Evolutionary conservation across 2,113 vertebrate genomes (phyloP).

Genomic region (Coryphaenoides rupestris): DNA sequence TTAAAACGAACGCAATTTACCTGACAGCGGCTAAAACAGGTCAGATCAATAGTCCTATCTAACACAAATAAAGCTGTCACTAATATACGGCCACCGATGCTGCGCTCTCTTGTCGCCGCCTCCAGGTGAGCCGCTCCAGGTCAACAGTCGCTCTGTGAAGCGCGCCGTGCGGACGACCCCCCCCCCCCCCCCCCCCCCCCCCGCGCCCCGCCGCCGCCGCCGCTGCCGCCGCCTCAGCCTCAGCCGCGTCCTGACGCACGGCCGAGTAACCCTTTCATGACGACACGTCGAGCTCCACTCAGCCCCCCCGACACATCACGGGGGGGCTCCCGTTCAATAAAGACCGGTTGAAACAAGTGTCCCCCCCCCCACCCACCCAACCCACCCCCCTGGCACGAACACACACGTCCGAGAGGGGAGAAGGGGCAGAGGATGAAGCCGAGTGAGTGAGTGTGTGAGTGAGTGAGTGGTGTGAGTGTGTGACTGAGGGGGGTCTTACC

Average conservation of each 20-base stretch:
- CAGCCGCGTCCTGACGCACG: slow-evolving; percentile 55
- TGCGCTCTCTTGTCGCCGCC: slow-evolving; percentile 29
- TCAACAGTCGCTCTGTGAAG: slow-evolving; percentile 38
- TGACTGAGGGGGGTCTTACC: slow-evolving; percentile 69
- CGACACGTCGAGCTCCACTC: slow-evolving; percentile 40
- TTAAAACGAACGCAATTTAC: too few relatives aligned
- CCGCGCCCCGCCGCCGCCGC: too few relatives aligned
- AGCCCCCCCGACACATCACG: slow-evolving; percentile 29
- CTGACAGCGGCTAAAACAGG: too few relatives aligned
- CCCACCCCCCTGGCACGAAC: too few relatives aligned
- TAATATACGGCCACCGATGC: too few relatives aligned
- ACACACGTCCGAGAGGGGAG: too few relatives aligned
- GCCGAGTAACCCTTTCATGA: slow-evolving; percentile 70
- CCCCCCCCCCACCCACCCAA: too few relatives aligned
- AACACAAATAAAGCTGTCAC: too few relatives aligned
- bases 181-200: too few relatives aligned
- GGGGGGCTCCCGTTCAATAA: slow-evolving; percentile 33
- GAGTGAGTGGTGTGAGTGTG: background rate
- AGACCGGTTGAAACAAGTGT: background rate
- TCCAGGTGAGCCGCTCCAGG: slow-evolving; percentile 37
- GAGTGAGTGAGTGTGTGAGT: background rate
- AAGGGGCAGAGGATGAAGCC: slow-evolving; percentile 15
- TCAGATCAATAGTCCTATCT: too few relatives aligned
- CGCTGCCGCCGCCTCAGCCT: too few relatives aligned
- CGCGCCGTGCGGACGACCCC: slow-evolving; percentile 25